Base-by-base conservation (phyloP, 2,113 vertebrate genomes). In the Chauna torquata region DNA sequence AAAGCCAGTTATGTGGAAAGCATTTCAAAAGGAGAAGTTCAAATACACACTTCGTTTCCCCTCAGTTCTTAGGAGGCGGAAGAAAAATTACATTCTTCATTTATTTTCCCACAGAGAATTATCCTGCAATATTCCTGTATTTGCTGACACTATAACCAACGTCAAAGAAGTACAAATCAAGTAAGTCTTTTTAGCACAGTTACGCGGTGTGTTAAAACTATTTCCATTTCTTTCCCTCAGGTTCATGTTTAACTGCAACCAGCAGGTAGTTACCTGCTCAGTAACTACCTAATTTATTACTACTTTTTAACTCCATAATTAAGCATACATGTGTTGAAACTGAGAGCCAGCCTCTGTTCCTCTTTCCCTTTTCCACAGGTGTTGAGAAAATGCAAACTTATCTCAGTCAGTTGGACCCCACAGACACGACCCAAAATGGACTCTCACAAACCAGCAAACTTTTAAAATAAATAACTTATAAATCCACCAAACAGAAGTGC, bases 1-100 rank as follows among this genome's bases (percentile, higher is more conserved):
- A 52, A 76, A 89, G 93, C 74, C 81, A 78, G 70, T 95, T 97
- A 96, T 92, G 89, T 14, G 19, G 80, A 93, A 96, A 96, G 93
- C 95, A 96, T 96, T 95, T 91, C 68, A 82, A 90, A 95, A 90
- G 69, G 40, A 84, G 12, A 5, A 50, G 66, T 88, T 92, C 58
- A 76, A 52, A 72, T 8, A 55, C 38, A 70, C 52, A 19, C 38
- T 84, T 17, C 1, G 62, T 54, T 91, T 80, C 36, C 13, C 54
- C 40, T 76, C 13, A 16, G 1, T 78, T 90, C 38, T 69, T 81
- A 23, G 24, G 15, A 6, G 5, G 12, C 5, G 4, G 9, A 3
- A 9, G 28, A 36, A 27, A 47, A 19, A 38, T 15, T 12, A 42
- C 5, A 22, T 11, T 45, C 11, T 20, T 68, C 2, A 25, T 88